Evolutionary conservation across 1,140 invertebrate species (phyloP).

Genomic region (Trichomalopsis sarcophagae): DNA sequence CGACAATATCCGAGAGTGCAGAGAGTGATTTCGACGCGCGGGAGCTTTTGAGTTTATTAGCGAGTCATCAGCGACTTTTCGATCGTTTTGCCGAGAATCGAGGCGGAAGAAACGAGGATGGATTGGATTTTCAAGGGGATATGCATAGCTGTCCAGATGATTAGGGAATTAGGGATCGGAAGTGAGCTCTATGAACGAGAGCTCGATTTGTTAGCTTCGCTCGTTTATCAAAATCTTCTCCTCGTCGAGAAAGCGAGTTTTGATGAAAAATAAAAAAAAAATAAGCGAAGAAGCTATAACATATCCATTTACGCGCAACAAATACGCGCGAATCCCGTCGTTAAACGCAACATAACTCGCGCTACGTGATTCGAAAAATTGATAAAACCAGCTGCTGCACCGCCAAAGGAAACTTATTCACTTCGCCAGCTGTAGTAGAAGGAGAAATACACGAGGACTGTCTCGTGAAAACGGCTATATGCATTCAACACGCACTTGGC

Average conservation of each 20-base stretch:
- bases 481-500: background rate
- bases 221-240: background rate
- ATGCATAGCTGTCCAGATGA: background rate
- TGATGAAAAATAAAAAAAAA: too few species aligned
- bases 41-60: background rate
- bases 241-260: too few species aligned
- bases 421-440: too few species aligned
- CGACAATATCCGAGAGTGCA: constrained; percentile 14
- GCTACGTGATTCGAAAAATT: constrained; percentile 16
- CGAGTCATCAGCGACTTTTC: constrained; percentile 15
- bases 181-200: background rate
- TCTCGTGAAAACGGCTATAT: background rate
- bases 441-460: too few species aligned
- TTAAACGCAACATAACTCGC: background rate
- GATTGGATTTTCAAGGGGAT: background rate
- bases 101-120: background rate
- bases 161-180: background rate
- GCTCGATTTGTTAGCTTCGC: background rate
- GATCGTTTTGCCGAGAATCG: background rate
- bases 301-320: background rate
- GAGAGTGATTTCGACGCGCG: background rate
- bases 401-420: too few species aligned
- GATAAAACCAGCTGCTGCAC: background rate
- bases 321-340: too few species aligned
- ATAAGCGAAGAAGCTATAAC: too few species aligned